Evolutionary conservation across 2,888 invertebrate genomes (phyloP).

Genomic region (Meloe dianella): DNA sequence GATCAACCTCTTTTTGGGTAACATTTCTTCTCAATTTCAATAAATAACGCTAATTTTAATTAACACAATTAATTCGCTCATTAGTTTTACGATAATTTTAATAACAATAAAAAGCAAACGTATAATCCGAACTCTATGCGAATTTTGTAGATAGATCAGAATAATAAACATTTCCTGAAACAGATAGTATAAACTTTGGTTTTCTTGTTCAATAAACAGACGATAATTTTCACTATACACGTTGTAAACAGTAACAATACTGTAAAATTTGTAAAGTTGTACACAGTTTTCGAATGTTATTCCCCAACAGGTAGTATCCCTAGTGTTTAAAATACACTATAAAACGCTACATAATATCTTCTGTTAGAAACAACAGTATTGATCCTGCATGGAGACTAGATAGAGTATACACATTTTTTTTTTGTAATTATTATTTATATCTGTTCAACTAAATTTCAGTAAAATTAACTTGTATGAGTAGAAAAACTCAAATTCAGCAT

Average conservation of each 20-base stretch:
- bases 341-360: background rate
- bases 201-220: background rate
- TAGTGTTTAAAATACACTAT: background rate
- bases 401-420: background rate
- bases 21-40: no score
- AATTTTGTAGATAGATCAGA: background rate
- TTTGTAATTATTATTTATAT: background rate
- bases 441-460: slow-evolving; percentile 11
- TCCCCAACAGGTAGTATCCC: background rate
- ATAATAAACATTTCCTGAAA: background rate
- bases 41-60: no score
- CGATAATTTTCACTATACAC: background rate
- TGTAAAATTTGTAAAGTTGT: slow-evolving; percentile 1
- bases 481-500: background rate
- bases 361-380: background rate
- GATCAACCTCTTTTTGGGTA: no score
- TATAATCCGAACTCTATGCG: no score
- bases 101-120: no score
- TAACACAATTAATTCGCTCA: no score
- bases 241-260: background rate
- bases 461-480: background rate
- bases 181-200: background rate
- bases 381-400: background rate
- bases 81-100: no score
- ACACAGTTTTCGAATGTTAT: background rate